These are phyloP conservation scores for Paramormyrops hopkinsi DNA, from an alignment of 2,797 vertebrate genomes.

Conservation along the genomic window DNA sequence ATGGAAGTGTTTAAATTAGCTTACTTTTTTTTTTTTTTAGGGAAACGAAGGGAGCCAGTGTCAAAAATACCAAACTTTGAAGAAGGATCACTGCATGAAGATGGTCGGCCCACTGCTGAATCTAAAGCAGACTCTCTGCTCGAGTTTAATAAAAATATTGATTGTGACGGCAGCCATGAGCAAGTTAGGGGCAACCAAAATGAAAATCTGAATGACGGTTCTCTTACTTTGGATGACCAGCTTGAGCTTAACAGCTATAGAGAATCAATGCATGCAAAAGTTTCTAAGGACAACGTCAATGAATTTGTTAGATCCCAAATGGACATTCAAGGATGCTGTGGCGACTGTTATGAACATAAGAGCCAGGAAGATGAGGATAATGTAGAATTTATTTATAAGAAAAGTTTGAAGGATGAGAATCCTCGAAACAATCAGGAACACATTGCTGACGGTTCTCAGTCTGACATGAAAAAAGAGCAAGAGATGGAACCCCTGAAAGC, in stretches of 20 bases:
- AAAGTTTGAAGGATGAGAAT: neutral
- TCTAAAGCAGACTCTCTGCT: slow-evolving; percentile 17
- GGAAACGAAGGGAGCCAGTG: neutral
- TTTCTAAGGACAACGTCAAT: neutral
- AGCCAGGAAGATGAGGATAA: slow-evolving; percentile 29
- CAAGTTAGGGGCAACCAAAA: slow-evolving; percentile 10
- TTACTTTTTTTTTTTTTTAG: slow-evolving; percentile 4
- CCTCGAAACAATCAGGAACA: neutral
- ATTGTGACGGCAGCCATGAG: neutral
- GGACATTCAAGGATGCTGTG: neutral
- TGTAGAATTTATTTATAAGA: neutral
- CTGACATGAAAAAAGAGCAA: slow-evolving; percentile 12
- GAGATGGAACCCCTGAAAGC: neutral
- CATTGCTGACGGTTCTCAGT: slow-evolving; percentile 16
- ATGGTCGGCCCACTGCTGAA: slow-evolving; percentile 30
- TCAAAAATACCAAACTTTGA: neutral
- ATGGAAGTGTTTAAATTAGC: neutral
- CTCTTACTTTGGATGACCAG: neutral
- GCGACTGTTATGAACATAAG: slow-evolving; percentile 27
- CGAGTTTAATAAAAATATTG: neutral
- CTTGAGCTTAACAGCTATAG: neutral
- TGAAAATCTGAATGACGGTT: neutral
- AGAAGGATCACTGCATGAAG: neutral
- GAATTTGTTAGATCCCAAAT: slow-evolving; percentile 1
- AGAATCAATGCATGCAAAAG: neutral